A percentile compares a stretch with the other conserved stretches of the same genome.
Conservation (phyloP, 2,113 vertebrate species). For the Ondatra zibethicus region DNA sequence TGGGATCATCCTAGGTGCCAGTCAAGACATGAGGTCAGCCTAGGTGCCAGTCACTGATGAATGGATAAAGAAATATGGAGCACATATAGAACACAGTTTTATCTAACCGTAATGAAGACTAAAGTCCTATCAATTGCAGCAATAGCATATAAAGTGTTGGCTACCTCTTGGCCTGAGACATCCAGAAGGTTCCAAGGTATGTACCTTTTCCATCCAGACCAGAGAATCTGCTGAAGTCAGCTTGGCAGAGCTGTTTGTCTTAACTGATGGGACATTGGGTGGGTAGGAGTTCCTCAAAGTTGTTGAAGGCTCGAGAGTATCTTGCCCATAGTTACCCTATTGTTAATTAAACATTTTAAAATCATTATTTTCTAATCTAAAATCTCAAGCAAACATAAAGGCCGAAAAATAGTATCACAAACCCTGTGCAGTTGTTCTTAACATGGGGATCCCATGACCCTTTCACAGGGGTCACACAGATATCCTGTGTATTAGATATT, state of each 20-base stretch:
- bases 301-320: background rate
- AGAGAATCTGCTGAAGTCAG: background rate
- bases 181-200: background rate
- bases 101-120: background rate
- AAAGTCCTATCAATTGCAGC: background rate
- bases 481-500: background rate
- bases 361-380: background rate
- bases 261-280: background rate
- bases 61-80: background rate
- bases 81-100: background rate
- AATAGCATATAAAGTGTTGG: background rate
- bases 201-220: background rate
- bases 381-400: background rate
- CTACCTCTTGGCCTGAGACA: background rate
- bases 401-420: slow-evolving; percentile 1
- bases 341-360: background rate
- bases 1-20: no score
- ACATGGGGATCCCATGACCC: background rate
- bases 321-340: background rate
- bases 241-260: background rate
- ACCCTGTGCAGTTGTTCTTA: background rate
- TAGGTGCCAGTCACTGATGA: background rate
- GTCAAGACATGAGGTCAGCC: background rate
- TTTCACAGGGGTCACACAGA: background rate
- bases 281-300: background rate